phyloP scores from a whole-genome alignment of 2,113 vertebrate genomes.

The Anoplopoma fimbria region DNA sequence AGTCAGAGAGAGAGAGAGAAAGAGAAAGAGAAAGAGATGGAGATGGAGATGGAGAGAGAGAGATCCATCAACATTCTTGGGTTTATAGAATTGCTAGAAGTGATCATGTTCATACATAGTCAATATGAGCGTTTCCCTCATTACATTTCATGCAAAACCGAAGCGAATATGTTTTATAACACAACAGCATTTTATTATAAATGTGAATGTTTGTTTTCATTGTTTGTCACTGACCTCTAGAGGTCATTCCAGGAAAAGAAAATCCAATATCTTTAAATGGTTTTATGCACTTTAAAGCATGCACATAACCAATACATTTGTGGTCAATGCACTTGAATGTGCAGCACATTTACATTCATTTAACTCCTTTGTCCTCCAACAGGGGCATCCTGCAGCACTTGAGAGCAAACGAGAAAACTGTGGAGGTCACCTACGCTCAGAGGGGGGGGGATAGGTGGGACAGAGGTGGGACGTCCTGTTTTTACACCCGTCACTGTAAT shows the following conservation, averaged over 20 bases:
- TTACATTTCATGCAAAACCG: neutral
- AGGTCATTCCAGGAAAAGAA: neutral
- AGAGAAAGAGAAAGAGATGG: no score
- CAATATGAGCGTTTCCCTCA: neutral
- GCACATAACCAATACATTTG: neutral
- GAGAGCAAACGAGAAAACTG: constrained; percentile 69
- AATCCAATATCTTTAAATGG: neutral
- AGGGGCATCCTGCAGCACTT: constrained; percentile 81
- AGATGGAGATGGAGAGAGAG: no score
- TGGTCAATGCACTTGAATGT: neutral
- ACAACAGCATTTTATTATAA: neutral
- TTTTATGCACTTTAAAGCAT: no score
- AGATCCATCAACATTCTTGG: no score
- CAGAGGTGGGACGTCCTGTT: constrained; percentile 76
- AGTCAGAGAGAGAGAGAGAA: no score
- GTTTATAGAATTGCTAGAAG: no score
- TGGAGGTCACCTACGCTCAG: constrained; percentile 83
- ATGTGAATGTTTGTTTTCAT: neutral
- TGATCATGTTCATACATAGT: no score
- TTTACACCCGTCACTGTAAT: neutral
- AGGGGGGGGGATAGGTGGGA: constrained; percentile 75
- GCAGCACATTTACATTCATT: neutral
- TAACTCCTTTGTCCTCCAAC: neutral
- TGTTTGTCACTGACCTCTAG: neutral
- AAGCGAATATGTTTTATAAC: neutral